A percentile compares a stretch with the other conserved stretches of the same genome.
These are phyloP conservation scores for Taurulus bubalis DNA, from an alignment of 2,113 vertebrate genomes.

Conservation along the genomic window DNA sequence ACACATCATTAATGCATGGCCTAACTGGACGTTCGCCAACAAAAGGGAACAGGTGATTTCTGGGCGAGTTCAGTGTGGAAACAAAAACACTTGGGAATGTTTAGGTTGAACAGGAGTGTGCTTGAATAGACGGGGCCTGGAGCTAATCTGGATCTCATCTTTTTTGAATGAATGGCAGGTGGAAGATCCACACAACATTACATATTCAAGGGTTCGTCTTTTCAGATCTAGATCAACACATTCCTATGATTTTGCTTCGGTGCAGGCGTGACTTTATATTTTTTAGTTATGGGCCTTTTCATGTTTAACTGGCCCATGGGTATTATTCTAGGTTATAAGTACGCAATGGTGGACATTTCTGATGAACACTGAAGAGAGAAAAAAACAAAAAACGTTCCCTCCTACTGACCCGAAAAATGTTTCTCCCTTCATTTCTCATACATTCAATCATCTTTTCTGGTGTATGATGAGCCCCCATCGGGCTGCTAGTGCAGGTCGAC, in stretches of 20 bases:
- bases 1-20: not conserved
- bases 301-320: not conserved
- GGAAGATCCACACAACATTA: not conserved
- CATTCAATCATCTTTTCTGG: too few relatives aligned
- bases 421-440: too few relatives aligned
- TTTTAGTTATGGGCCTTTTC: not conserved
- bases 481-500: too few relatives aligned
- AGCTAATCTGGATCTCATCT: slow-evolving; percentile 27
- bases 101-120: slow-evolving; percentile 25
- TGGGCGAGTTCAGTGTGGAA: slow-evolving; percentile 1
- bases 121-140: slow-evolving; percentile 41
- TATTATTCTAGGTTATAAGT: not conserved
- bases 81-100: slow-evolving; percentile 17
- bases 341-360: not conserved
- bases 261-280: slow-evolving; percentile 1
- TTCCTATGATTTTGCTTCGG: slow-evolving; percentile 6
- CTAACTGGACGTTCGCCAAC: not conserved
- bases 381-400: not conserved
- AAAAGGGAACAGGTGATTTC: slow-evolving; percentile 1
- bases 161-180: slow-evolving; percentile 9
- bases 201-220: slow-evolving; percentile 3
- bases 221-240: slow-evolving; percentile 15
- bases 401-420: too few relatives aligned
- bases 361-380: not conserved
- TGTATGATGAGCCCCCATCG: too few relatives aligned